Evolutionary conservation across 2,113 vertebrate genomes (phyloP).

Genomic region (Thermophis baileyi): DNA sequence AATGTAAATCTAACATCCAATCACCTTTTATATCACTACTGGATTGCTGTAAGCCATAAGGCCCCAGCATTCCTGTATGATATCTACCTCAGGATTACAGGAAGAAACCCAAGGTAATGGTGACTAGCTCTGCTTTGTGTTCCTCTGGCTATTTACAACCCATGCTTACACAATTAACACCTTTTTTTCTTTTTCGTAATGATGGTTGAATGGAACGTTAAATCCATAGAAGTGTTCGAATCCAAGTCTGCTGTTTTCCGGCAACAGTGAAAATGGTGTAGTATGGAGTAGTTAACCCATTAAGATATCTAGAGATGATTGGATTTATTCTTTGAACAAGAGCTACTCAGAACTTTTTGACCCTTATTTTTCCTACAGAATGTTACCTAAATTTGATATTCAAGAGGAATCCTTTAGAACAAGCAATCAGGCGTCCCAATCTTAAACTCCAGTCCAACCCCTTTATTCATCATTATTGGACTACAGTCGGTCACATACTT

Average conservation of each 20-base stretch:
- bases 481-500: constrained; percentile 73
- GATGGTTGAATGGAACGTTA: constrained; percentile 59
- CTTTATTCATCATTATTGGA: constrained; percentile 79
- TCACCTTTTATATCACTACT: constrained; percentile 99
- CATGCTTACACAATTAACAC: constrained; percentile 54
- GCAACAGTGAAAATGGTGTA: constrained; percentile 51
- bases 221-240: constrained; percentile 60
- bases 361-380: constrained; percentile 83
- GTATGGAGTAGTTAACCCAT: constrained; percentile 48
- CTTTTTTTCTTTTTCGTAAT: constrained; percentile 58
- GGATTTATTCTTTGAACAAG: constrained; percentile 51
- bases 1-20: constrained; percentile 99
- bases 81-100: constrained; percentile 98
- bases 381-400: constrained; percentile 75
- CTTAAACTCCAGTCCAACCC: constrained; percentile 74
- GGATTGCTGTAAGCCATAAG: constrained; percentile 99
- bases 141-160: constrained; percentile 69
- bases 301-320: constrained; percentile 41
- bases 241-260: constrained; percentile 51
- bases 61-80: constrained; percentile 99
- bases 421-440: constrained; percentile 79
- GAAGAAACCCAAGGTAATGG: constrained; percentile 99
- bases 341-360: constrained; percentile 66
- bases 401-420: constrained; percentile 85
- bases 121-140: constrained; percentile 74